These are phyloP conservation scores for Dysmachus trigonus DNA, from an alignment of 2,888 invertebrate species.

Conservation along the genomic window DNA sequence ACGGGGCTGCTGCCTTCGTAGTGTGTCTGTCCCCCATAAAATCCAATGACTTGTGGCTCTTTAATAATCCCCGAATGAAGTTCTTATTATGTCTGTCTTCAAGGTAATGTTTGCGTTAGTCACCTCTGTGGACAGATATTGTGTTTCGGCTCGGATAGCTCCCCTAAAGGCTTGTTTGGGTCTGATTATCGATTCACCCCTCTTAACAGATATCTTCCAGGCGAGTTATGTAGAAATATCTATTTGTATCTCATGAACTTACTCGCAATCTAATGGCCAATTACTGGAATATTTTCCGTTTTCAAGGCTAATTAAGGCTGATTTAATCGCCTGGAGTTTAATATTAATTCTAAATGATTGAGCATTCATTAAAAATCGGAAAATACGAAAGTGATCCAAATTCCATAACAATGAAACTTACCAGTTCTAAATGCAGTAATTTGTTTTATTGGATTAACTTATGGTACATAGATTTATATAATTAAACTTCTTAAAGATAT, in stretches of 20 bases:
- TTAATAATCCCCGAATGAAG: constrained; percentile 1
- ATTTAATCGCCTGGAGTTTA: background rate
- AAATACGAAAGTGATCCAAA: background rate
- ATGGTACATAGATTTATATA: too few relatives aligned
- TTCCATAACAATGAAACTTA: background rate
- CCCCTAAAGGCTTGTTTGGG: background rate
- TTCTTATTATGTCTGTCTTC: constrained; percentile 9
- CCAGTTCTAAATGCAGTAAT: too few relatives aligned
- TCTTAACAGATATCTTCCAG: background rate
- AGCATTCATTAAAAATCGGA: background rate
- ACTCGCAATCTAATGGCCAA: background rate
- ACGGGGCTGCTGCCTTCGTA: background rate
- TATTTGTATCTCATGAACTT: background rate
- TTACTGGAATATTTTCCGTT: background rate
- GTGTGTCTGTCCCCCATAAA: constrained; percentile 26
- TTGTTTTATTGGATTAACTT: too few relatives aligned
- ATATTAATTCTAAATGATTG: background rate
- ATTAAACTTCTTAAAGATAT: too few relatives aligned
- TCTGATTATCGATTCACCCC: background rate
- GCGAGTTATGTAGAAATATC: too few relatives aligned
- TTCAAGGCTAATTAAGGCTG: background rate
- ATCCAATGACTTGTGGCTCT: constrained; percentile 32
- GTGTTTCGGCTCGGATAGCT: background rate
- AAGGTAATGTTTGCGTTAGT: constrained; percentile 10
- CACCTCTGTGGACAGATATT: constrained; percentile 7